Evolutionary conservation across 2,888 invertebrate species (phyloP), one percentile per base, ranked within the genome.

Genomic region (Acronicta psi): DNA sequence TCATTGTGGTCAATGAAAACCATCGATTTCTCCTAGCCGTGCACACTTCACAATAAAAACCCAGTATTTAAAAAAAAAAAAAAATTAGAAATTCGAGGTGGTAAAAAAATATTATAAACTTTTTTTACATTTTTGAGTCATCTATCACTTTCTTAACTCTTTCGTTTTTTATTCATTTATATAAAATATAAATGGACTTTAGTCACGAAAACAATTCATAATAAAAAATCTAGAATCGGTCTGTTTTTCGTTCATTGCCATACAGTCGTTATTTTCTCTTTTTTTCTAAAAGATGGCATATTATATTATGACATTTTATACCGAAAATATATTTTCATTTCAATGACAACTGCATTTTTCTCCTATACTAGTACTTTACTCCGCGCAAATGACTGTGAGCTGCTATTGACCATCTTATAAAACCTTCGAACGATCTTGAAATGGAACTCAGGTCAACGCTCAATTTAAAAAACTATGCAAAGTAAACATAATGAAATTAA

Each of bases 141-240:
- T 53, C 54, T 4, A 16, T 25, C 43, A 60, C 50, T 54, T 66
- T 67, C 54, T 31, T 45, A 60, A 43, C 66, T 37, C 6, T 34
- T 17, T 10, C 14, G 40, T 9, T 36, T 67, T 43, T 34, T 13
- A 23, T 46, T 11, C 25, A 10, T n/a, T n/a, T n/a, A n/a, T n/a
- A n/a, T n/a, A n/a, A n/a, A n/a, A n/a, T n/a, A n/a, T 37, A 18
- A 62, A 67, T 68, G 49, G 52, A 40, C 18, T 60, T 40, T 11
- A 54, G 57, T 54, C 67, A 67, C 67, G 69, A 50, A 49, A 68
- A 47, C 14, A 29, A 23, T 17, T 43, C 31, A 44, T 23, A 42
- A 36, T 13, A 43, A 49, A 49, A 51, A 47, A 44, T 10, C 16
- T 11, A 25, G 41, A 53, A 59, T 43, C 53, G 54, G 10, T 59